Evolutionary conservation across 1,140 invertebrate species (phyloP).

Genomic region (Temnothorax longispinosus): DNA sequence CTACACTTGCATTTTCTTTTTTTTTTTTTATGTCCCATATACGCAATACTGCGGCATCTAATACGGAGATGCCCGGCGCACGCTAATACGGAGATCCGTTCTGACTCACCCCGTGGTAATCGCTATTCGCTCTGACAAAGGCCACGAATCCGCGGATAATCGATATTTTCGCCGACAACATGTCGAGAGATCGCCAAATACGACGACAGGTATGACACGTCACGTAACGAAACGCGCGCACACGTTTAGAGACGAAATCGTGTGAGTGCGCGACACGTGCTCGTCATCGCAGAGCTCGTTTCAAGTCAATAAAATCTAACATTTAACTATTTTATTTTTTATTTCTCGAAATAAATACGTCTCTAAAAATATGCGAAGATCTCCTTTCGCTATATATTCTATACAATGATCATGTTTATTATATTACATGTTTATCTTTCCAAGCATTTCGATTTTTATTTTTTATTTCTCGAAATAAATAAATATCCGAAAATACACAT

Average conservation of each 20-base stretch:
- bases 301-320: not conserved
- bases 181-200: slow-evolving; percentile 66
- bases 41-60: not conserved
- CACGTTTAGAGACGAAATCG: not conserved
- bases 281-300: not conserved
- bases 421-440: not conserved
- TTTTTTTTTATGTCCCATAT: not conserved
- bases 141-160: slow-evolving; percentile 51
- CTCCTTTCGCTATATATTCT: not conserved
- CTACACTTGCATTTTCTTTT: not conserved
- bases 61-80: not conserved
- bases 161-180: slow-evolving; percentile 56
- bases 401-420: not conserved
- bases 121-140: slow-evolving; percentile 50
- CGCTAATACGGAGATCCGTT: slow-evolving; percentile 17
- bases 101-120: slow-evolving; percentile 51
- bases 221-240: not conserved
- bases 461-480: not conserved
- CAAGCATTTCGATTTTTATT: not conserved
- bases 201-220: slow-evolving; percentile 8
- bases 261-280: not conserved
- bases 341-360: not conserved
- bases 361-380: not conserved
- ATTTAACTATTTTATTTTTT: not conserved
- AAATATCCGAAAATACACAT: not conserved